Evolutionary conservation across 2,888 invertebrate species (phyloP).

Genomic region (Serripes groenlandicus): DNA sequence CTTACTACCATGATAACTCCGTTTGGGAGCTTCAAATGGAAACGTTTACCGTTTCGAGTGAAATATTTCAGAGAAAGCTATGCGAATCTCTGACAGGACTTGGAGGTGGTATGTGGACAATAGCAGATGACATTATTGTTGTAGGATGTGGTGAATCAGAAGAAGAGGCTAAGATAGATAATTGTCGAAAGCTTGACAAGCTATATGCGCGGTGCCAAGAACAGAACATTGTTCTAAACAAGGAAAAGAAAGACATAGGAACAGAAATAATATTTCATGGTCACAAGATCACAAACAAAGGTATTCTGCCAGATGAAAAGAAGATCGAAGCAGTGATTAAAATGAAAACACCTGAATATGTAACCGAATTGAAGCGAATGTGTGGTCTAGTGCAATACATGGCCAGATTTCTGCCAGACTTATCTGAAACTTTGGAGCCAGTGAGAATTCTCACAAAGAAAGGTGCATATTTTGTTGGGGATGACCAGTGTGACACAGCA

Average conservation of each 20-base stretch:
- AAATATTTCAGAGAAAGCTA: slow-evolving; percentile 3
- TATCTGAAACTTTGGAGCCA: slow-evolving; percentile 45
- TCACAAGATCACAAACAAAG: slow-evolving; percentile 18
- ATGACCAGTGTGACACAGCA: slow-evolving; percentile 46
- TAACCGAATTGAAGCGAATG: slow-evolving; percentile 23
- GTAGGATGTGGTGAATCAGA: slow-evolving; percentile 35
- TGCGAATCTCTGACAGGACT: slow-evolving; percentile 49
- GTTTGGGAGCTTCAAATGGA: slow-evolving; percentile 50
- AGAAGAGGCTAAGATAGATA: slow-evolving; percentile 15
- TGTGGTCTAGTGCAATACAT: slow-evolving; percentile 66
- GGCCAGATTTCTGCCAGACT: slow-evolving; percentile 44
- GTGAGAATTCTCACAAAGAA: slow-evolving; percentile 26
- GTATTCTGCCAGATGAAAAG: slow-evolving; percentile 4
- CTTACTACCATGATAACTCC: slow-evolving; percentile 72
- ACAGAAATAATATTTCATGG: slow-evolving; percentile 13
- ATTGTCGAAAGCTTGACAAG: slow-evolving; percentile 25
- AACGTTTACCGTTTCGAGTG: not conserved
- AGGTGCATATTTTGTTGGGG: slow-evolving; percentile 7
- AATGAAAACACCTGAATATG: slow-evolving; percentile 24
- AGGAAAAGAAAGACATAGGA: slow-evolving; percentile 35
- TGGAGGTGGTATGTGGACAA: slow-evolving; percentile 24
- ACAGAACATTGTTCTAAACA: slow-evolving; percentile 46
- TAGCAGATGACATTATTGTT: slow-evolving; percentile 54
- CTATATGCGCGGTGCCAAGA: slow-evolving; percentile 43
- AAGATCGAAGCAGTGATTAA: slow-evolving; percentile 3